phyloP scores from a whole-genome alignment of 2,797 vertebrate genomes.

The Dendrocincla tyrannina region DNA sequence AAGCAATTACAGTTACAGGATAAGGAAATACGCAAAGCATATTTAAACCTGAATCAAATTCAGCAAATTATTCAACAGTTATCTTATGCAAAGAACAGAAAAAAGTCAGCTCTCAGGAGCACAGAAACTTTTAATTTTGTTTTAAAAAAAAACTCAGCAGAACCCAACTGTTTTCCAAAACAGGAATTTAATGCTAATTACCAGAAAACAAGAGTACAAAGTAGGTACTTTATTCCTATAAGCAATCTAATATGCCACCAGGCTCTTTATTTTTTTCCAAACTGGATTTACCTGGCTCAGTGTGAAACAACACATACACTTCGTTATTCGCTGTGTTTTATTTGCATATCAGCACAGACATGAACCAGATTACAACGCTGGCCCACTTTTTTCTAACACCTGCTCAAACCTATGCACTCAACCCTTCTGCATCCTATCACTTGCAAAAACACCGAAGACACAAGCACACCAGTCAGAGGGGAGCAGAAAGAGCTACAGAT shows the following conservation, averaged over 20 bases:
- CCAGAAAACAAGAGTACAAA: conserved; percentile 20
- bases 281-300: conserved; percentile 30
- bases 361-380: background rate
- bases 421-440: background rate
- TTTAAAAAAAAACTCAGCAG: background rate
- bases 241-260: background rate
- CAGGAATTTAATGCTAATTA: conserved; percentile 18
- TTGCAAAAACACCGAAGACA: background rate
- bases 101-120: background rate
- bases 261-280: background rate
- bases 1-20: conserved; percentile 30
- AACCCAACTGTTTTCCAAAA: background rate
- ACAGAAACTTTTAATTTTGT: background rate
- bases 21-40: conserved; percentile 59
- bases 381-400: background rate
- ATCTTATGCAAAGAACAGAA: background rate
- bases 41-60: conserved; percentile 59
- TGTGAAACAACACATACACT: conserved; percentile 5
- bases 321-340: conserved; percentile 3
- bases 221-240: conserved; percentile 10
- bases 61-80: background rate
- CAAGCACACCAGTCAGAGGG: background rate
- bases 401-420: background rate
- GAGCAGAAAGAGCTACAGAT: background rate
- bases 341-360: conserved; percentile 11